Base-by-base conservation (phyloP, 2,113 vertebrate genomes). In the Myrmecophaga tridactyla region DNA sequence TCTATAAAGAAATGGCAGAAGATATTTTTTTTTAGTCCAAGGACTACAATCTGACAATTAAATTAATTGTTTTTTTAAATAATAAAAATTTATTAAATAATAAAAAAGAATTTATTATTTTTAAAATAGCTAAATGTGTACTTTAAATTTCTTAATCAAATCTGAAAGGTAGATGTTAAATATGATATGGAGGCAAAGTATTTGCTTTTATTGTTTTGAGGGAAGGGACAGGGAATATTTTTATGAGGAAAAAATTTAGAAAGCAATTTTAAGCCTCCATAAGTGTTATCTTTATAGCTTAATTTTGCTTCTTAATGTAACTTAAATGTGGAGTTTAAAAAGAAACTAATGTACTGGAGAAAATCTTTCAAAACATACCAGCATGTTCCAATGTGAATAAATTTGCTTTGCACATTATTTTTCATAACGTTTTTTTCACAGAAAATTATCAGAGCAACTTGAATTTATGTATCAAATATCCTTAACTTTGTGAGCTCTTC, bases 251-350 rank as follows among this genome's bases (percentile, higher is more conserved):
- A 94, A 96, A 92, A 94, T 84, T 78, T 75, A 93, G 82, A 96
- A 89, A 96, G 95, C 81, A 97, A 97, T 72, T 89, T 96, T 89
- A 96, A 92, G 92, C 73, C 85, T 94, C 80, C 20, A 43, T 80
- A 89, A 97, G 73, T 51, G 70, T 89, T 97, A 94, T 96, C 92
- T 97, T 97, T 96, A 95, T 81, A 94, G 73, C 89, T 97, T 97
- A 97, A 97, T 97, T 97, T 97, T 92, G 88, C 85, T 93, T 97
- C 97, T 95, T 97, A 97, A 98, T 96, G 96, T 90, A 83, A 95
- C 96, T 96, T 97, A 97, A 97, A 98, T 97, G 96, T 97, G 93
- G 96, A 98, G 96, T 96, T 97, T 97, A 96, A 97, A 96, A 97
- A 88, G 82, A 67, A 97, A 34, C 75, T 97, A 98, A 96, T 96